phyloP scores from a whole-genome alignment of 2,113 vertebrate genomes.

The Hippoglossus stenolepis region DNA sequence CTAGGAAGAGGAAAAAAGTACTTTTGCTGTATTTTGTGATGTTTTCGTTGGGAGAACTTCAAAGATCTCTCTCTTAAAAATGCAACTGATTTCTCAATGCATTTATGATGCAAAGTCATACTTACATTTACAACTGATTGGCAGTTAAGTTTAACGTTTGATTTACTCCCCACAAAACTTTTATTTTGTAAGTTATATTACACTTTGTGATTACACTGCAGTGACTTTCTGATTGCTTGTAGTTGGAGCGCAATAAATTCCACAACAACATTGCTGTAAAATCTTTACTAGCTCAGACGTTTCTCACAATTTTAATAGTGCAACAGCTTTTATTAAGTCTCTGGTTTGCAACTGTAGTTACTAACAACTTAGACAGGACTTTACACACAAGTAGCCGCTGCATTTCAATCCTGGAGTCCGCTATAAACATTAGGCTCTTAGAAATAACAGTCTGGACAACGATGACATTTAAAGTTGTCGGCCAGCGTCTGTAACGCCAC shows the following conservation, averaged over 20 bases:
- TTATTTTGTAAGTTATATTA: not conserved
- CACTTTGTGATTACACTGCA: not conserved
- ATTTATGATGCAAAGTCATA: not conserved
- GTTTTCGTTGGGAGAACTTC: no score
- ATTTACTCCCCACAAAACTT: not conserved
- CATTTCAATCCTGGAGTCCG: not conserved
- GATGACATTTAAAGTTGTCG: slow-evolving; percentile 4
- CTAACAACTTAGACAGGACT: not conserved
- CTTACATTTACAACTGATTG: not conserved
- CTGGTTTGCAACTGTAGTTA: not conserved
- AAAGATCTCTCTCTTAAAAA: no score
- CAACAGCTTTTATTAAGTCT: not conserved
- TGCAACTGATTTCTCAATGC: no score
- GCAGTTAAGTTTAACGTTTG: not conserved
- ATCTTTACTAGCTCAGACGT: not conserved
- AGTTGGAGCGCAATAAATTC: not conserved
- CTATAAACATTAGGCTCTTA: not conserved
- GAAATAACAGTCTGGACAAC: slow-evolving; percentile 5
- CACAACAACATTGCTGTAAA: not conserved
- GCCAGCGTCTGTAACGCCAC: slow-evolving; percentile 10
- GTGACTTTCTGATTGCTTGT: not conserved
- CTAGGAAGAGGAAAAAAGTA: no score
- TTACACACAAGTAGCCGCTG: not conserved
- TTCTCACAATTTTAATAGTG: slow-evolving; percentile 1
- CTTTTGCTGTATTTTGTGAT: no score